Percentiles rank a stretch among this genome's conserved stretches.
These are phyloP conservation scores for Mionectes olivaceus DNA, from an alignment of 2,797 vertebrate genomes.

Conservation along the genomic window DNA sequence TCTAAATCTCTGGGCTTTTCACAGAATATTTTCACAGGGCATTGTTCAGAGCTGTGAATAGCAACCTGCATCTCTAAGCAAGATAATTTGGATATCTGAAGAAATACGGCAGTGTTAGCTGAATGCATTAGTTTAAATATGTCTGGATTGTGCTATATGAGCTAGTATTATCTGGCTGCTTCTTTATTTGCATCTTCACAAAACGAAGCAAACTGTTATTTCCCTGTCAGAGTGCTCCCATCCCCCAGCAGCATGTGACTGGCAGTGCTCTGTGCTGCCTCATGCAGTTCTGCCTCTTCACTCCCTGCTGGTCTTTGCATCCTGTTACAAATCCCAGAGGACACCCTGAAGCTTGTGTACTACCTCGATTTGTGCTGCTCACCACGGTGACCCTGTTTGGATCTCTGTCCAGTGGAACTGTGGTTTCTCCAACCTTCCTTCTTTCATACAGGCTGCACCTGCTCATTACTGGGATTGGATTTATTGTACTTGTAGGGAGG, in stretches of 20 bases:
- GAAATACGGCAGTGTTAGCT: background rate
- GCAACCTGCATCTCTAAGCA: background rate
- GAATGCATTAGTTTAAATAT: background rate
- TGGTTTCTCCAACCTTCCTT: background rate
- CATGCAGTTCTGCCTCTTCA: background rate
- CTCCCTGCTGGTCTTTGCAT: background rate
- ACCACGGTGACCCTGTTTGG: background rate
- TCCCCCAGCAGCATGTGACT: background rate
- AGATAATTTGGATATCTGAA: background rate
- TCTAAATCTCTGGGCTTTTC: background rate
- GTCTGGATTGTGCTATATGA: background rate
- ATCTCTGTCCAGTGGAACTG: background rate
- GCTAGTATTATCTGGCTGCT: background rate
- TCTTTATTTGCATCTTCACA: background rate
- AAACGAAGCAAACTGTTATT: background rate
- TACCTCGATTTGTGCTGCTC: background rate
- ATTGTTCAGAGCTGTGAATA: slow-evolving; percentile 18
- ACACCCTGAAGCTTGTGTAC: background rate
- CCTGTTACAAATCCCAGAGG: no score
- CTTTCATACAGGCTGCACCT: background rate
- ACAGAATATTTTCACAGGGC: background rate
- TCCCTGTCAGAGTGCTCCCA: background rate
- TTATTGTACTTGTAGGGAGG: background rate
- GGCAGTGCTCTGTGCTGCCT: background rate
- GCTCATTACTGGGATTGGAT: background rate